phyloP scores from a whole-genome alignment of 2,113 vertebrate species.

The Sylvia atricapilla region DNA sequence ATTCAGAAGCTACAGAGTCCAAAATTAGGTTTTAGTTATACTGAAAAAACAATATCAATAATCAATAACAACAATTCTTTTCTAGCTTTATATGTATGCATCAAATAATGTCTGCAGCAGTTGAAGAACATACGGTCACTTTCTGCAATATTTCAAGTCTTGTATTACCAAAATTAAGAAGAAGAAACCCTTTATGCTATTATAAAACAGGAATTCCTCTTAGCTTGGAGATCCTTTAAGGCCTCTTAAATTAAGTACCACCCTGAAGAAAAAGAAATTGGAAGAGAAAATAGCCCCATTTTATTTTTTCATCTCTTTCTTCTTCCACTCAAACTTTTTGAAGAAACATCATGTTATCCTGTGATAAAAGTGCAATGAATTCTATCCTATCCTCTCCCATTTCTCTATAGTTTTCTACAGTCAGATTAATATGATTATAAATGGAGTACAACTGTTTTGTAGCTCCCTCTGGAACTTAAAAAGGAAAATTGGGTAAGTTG shows the following conservation, averaged over 20 bases:
- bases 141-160: not conserved
- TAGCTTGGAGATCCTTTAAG: not conserved
- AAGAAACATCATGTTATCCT: not conserved
- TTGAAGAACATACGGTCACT: not conserved
- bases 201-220: not conserved
- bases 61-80: not conserved
- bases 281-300: not conserved
- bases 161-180: not conserved
- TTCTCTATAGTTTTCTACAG: not conserved
- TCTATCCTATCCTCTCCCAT: not conserved
- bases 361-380: not conserved
- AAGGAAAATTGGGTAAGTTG: conserved; percentile 44
- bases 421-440: conserved; percentile 60
- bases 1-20: not conserved
- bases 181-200: not conserved
- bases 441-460: conserved; percentile 55
- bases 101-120: not conserved
- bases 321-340: not conserved
- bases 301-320: not conserved
- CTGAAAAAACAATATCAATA: not conserved
- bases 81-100: not conserved
- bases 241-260: not conserved
- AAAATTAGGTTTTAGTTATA: not conserved
- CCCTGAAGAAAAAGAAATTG: not conserved
- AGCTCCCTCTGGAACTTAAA: conserved; percentile 49